Percentiles rank a stretch among this genome's conserved stretches.
These are phyloP conservation scores for Scaptomyza reducta DNA, from an alignment of 2,888 invertebrate genomes.

Conservation along the genomic window DNA sequence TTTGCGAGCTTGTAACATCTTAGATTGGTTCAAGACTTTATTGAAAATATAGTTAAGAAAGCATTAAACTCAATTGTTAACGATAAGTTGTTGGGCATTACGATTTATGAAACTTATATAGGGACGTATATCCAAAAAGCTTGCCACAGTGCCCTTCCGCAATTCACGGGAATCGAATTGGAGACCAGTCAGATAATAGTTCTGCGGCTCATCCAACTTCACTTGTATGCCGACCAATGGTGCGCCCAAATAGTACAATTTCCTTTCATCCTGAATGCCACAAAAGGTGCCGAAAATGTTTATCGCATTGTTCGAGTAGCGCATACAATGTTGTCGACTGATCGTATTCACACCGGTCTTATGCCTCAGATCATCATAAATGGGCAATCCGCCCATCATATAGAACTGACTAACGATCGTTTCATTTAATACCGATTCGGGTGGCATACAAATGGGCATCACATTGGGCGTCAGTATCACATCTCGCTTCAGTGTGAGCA, in stretches of 20 bases:
- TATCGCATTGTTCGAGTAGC: slow-evolving; percentile 23
- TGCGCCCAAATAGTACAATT: slow-evolving; percentile 46
- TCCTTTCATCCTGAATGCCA: slow-evolving; percentile 39
- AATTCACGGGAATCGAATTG: slow-evolving; percentile 42
- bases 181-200: slow-evolving; percentile 59
- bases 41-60: too few relatives aligned
- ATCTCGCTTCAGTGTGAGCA: slow-evolving; percentile 47
- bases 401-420: slow-evolving; percentile 49
- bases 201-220: slow-evolving; percentile 35
- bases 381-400: slow-evolving; percentile 48
- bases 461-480: slow-evolving; percentile 54
- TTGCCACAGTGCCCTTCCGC: slow-evolving; percentile 25
- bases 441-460: slow-evolving; percentile 66
- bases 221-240: slow-evolving; percentile 62
- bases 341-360: slow-evolving; percentile 56
- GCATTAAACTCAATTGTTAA: slow-evolving; percentile 11
- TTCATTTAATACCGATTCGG: slow-evolving; percentile 29
- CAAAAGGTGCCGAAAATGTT: slow-evolving; percentile 51
- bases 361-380: slow-evolving; percentile 18
- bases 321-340: slow-evolving; percentile 48
- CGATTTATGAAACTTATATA: slow-evolving; percentile 55
- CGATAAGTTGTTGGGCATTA: slow-evolving; percentile 47
- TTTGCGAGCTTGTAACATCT: too few relatives aligned
- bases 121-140: slow-evolving; percentile 54
- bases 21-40: too few relatives aligned